Base-by-base conservation (phyloP, 2,888 invertebrate species). In the Julus scanicus region DNA sequence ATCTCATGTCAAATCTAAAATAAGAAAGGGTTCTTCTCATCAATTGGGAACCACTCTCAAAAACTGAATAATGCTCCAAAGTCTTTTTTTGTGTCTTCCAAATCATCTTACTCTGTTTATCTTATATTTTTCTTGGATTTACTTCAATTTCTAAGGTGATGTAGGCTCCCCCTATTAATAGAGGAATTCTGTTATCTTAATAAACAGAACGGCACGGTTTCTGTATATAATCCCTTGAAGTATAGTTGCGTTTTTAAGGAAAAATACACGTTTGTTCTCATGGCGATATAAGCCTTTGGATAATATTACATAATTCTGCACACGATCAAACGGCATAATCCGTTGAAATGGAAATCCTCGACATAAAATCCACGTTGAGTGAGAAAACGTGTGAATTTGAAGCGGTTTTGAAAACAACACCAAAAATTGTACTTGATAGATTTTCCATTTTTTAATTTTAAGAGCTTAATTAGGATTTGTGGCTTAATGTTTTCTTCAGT, bases 191-290 rank as follows among this genome's bases (percentile, higher is more conserved):
- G 37, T 80, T 80, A 37, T 80, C 80, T 37, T 80, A 80, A 37
- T 37, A 37, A 37, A 80, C 37, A 80, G 80, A 80, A 80, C 71
- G 29, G 37, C 80, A 80, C 15, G 80, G 5, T 37, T 80, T 11
- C 71, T 71, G 71, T 71, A 71, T 71, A 71, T 71, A 71, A 71
- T 71, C 71, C 29, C 71, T 71, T 29, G 29, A 71, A 71, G 71
- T 71, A 71, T 71, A 71, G 71, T 29, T 71, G n/a, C 71, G 20
- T 71, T 71, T 71, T 29, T 71, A 71, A 71, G 71, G 20, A 49
- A 49, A 49, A 49, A 49, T 49, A 49, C 49, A 49, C 9, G 49
- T 49, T 49, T 49, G 11, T 49, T 13, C 49, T 49, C 49, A 1
- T 71, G 29, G 71, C 11, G 71, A n/a, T 20, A 17, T 63, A 63